Percentiles rank a stretch among this genome's conserved stretches.
phyloP scores from a whole-genome alignment of 1,140 invertebrate genomes.

The Maconellicoccus hirsutus region DNA sequence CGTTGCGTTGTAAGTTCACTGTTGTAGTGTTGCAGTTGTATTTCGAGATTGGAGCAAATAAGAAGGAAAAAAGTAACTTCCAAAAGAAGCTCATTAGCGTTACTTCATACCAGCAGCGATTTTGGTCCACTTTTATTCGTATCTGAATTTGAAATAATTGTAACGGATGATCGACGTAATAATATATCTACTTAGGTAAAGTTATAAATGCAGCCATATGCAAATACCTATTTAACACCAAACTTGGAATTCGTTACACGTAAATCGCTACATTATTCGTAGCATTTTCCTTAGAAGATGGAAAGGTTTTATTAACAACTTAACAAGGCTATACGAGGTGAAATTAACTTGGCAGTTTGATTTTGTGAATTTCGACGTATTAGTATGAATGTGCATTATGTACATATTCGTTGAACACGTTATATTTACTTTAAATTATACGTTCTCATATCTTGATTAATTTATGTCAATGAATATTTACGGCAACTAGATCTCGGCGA shows the following conservation, averaged over 20 bases:
- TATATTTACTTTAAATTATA: conserved; percentile 10
- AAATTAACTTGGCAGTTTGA: not conserved
- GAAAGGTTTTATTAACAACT: not conserved
- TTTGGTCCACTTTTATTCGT: no score
- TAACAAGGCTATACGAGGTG: not conserved
- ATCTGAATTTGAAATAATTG: no score
- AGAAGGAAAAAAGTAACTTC: no score
- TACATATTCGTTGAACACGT: conserved; percentile 3
- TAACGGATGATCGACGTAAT: no score
- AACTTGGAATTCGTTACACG: no score
- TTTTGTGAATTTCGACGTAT: not conserved
- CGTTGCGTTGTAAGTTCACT: not conserved
- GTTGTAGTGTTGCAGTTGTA: not conserved
- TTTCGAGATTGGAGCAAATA: not conserved
- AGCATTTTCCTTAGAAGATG: no score
- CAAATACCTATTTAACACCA: no score
- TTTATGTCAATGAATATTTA: conserved; percentile 6
- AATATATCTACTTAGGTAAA: no score
- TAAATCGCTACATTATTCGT: no score
- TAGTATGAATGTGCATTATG: conserved; percentile 5
- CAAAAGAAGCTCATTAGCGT: no score
- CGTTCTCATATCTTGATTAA: conserved; percentile 4
- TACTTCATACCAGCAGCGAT: no score
- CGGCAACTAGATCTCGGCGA: not conserved
- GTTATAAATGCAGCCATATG: no score